Evolutionary conservation across 2,888 invertebrate genomes (phyloP).

Genomic region (Apamea crenata): DNA sequence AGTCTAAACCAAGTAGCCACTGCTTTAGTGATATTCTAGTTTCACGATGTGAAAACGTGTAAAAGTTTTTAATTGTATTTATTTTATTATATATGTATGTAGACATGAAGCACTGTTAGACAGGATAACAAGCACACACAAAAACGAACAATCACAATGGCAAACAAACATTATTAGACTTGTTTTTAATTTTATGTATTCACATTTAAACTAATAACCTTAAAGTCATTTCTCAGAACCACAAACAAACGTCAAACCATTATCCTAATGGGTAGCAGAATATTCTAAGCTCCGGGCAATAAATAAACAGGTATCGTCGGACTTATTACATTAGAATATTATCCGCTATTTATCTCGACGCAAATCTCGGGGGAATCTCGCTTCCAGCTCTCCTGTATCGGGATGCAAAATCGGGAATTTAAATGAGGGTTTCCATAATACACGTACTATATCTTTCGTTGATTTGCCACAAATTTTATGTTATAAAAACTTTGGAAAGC

Average conservation of each 20-base stretch:
- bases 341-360: constrained; percentile 50
- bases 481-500: neutral
- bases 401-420: constrained; percentile 37
- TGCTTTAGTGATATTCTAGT: too few species aligned
- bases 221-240: constrained; percentile 13
- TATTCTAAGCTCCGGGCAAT: constrained; percentile 14
- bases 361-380: constrained; percentile 42
- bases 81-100: too few species aligned
- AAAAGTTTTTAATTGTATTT: too few species aligned
- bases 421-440: constrained; percentile 38
- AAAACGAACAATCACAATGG: too few species aligned
- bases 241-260: constrained; percentile 22
- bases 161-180: neutral
- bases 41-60: too few species aligned
- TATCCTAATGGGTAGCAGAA: constrained; percentile 19
- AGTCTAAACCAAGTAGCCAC: too few species aligned
- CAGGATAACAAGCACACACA: too few species aligned
- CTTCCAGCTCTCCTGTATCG: constrained; percentile 28
- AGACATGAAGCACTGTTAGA: too few species aligned
- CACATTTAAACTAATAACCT: neutral
- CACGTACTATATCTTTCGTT: neutral
- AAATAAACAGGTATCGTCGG: constrained; percentile 36
- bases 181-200: neutral
- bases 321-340: constrained; percentile 55
- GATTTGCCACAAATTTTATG: neutral